Evolutionary conservation across 2,113 vertebrate genomes (phyloP).

Genomic region (Toxotes jaculatrix): DNA sequence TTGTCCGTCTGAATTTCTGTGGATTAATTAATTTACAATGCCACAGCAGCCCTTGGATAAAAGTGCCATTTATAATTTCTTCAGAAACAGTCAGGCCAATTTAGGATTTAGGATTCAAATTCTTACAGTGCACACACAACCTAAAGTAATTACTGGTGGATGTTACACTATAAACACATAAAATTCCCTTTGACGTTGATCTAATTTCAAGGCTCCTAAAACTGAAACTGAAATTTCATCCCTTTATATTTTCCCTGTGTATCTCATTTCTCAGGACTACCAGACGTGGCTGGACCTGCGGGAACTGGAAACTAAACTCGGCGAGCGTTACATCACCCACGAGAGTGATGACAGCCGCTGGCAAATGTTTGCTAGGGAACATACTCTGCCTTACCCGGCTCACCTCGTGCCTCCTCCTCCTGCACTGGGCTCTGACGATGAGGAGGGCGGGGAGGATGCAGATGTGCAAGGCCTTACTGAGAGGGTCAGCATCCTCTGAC

Average conservation of each 20-base stretch:
- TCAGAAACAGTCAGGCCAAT: not conserved
- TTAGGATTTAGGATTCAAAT: slow-evolving; percentile 21
- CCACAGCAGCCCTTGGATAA: not conserved
- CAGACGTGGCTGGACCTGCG: slow-evolving; percentile 93
- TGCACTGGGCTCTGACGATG: slow-evolving; percentile 65
- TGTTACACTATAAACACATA: slow-evolving; percentile 26
- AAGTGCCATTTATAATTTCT: slow-evolving; percentile 26
- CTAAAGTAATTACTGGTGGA: slow-evolving; percentile 30
- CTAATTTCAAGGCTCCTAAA: slow-evolving; percentile 26
- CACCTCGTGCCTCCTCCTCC: slow-evolving; percentile 79
- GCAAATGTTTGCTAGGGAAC: slow-evolving; percentile 87
- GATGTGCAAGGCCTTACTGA: slow-evolving; percentile 91
- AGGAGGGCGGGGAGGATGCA: slow-evolving; percentile 78
- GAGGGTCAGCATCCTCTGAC: slow-evolving; percentile 92
- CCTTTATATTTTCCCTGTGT: slow-evolving; percentile 7
- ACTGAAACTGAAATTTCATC: slow-evolving; percentile 33
- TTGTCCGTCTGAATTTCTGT: not conserved
- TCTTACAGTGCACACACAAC: not conserved
- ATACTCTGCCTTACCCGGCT: slow-evolving; percentile 83
- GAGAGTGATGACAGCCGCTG: slow-evolving; percentile 94
- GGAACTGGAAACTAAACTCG: slow-evolving; percentile 90
- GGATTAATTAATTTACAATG: not conserved
- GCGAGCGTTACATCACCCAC: slow-evolving; percentile 92
- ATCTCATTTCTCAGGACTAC: slow-evolving; percentile 85
- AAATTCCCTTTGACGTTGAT: slow-evolving; percentile 33